These are phyloP conservation scores for Sphenodon punctatus DNA, from an alignment of 2,797 vertebrate genomes.

Conservation along the genomic window DNA sequence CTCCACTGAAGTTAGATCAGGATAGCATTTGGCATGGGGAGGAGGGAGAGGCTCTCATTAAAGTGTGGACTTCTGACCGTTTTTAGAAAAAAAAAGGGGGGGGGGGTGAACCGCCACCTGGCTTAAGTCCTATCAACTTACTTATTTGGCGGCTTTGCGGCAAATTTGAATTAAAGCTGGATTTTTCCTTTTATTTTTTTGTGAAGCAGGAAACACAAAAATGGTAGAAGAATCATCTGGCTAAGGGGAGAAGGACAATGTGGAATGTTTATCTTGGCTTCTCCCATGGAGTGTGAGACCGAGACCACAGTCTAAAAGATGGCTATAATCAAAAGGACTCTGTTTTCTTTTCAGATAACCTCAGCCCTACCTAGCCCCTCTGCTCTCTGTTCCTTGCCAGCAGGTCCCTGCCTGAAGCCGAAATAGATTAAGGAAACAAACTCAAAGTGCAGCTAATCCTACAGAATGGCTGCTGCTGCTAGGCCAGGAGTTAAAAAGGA, in stretches of 20 bases:
- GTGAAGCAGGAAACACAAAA: slow-evolving; percentile 25
- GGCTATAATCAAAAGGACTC: slow-evolving; percentile 70
- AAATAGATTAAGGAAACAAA: slow-evolving; percentile 71
- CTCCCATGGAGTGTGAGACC: slow-evolving; percentile 32
- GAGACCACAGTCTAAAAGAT: slow-evolving; percentile 51
- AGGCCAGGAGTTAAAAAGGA: slow-evolving; percentile 75
- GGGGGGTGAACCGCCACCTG: no score
- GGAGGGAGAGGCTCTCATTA: not conserved
- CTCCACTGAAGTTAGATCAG: not conserved
- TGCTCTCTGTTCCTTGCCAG: slow-evolving; percentile 66
- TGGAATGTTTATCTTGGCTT: slow-evolving; percentile 50
- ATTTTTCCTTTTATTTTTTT: not conserved
- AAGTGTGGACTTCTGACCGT: slow-evolving; percentile 19
- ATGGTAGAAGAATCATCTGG: slow-evolving; percentile 30
- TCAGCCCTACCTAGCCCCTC: slow-evolving; percentile 58
- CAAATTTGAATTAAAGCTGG: slow-evolving; percentile 30
- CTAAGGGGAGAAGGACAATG: slow-evolving; percentile 27
- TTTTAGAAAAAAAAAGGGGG: slow-evolving; percentile 43
- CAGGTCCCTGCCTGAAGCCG: slow-evolving; percentile 65
- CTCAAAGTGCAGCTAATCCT: slow-evolving; percentile 66
- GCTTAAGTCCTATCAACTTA: slow-evolving; percentile 2
- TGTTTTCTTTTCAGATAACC: slow-evolving; percentile 75
- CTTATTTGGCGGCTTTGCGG: slow-evolving; percentile 6
- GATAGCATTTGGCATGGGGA: slow-evolving; percentile 14
- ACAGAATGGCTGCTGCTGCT: slow-evolving; percentile 56